Evolutionary conservation across 2,113 vertebrate species (phyloP), one percentile per base, ranked within the genome.

Genomic region (Climacteris rufus): DNA sequence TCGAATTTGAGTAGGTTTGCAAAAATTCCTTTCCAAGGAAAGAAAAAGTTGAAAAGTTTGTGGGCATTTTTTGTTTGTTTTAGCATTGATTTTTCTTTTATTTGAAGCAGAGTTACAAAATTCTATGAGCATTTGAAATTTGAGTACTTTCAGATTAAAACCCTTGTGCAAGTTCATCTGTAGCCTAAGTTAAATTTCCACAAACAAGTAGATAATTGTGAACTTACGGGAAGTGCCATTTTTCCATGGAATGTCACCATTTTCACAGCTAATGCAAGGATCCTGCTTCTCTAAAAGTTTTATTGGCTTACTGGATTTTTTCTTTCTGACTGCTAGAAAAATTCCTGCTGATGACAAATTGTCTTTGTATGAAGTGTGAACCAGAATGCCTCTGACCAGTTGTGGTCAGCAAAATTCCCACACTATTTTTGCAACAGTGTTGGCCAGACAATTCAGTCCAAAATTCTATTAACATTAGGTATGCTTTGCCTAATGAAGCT

Each of bases 271-370:
- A 79, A 56, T 31, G 17, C 65, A 59, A 90, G 66, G 59, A 80
- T 92, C 24, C 42, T 83, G 35, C 27, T 35, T 52, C 71, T 63
- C 44, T 61, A 42, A 8, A 80, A 53, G 10, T 77, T 66, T 8
- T 49, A 30, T 74, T 6, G 3, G 7, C 28, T 93, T 35, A 45
- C 30, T 54, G 65, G 56, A 42, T 82, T 72, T 25, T 86, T 89
- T 60, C 44, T 89, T 88, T 53, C 42, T 68, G 39, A 77, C 35
- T 69, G 59, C 19, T 71, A 16, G 72, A 80, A 24, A 54, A 74
- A 77, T 92, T 96, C 75, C 47, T 77, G 16, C 13, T 80, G 63
- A 83, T 94, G 93, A 92, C 45, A 92, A 93, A 90, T 57, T 80
- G 42, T 88, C 75, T 68, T 69, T 60, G 59, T 61, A 93, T 82